Percentiles rank a stretch among this genome's conserved stretches.
These are phyloP conservation scores for Psephotus haematonotus DNA, from an alignment of 2,113 vertebrate species.

Conservation along the genomic window DNA sequence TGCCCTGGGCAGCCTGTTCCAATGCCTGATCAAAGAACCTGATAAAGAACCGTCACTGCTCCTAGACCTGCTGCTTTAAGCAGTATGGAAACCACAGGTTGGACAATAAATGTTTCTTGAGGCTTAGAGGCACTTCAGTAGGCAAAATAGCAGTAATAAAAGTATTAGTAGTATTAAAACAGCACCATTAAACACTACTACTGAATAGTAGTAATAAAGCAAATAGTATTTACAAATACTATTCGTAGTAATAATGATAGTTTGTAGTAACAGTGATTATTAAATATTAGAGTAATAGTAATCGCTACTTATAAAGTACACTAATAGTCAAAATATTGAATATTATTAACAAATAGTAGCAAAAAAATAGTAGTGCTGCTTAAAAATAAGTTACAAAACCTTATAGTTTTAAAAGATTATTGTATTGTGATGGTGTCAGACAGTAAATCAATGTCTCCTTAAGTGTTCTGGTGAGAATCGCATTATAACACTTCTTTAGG, in stretches of 20 bases:
- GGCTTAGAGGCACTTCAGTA: not conserved
- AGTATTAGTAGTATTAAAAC: not conserved
- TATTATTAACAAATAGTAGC: not conserved
- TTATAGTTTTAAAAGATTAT: not conserved
- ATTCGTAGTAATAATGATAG: not conserved
- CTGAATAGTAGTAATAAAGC: not conserved
- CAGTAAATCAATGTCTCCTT: not conserved
- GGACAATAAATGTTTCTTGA: not conserved
- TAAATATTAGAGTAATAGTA: not conserved
- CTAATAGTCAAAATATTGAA: not conserved
- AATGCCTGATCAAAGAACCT: not conserved
- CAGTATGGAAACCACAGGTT: not conserved
- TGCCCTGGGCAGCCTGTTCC: not conserved
- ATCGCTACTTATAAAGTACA: not conserved
- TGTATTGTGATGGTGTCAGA: not conserved
- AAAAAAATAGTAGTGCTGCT: not conserved
- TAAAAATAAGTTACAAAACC: not conserved
- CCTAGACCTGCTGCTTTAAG: not conserved
- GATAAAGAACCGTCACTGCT: not conserved
- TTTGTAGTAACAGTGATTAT: not conserved
- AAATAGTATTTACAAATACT: not conserved
- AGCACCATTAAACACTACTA: not conserved
- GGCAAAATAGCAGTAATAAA: not conserved
- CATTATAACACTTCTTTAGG: not conserved
- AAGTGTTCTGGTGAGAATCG: not conserved